Evolutionary conservation across 2,113 vertebrate genomes (phyloP), one percentile per base, ranked within the genome.

Genomic region (Chrysemys picta): DNA sequence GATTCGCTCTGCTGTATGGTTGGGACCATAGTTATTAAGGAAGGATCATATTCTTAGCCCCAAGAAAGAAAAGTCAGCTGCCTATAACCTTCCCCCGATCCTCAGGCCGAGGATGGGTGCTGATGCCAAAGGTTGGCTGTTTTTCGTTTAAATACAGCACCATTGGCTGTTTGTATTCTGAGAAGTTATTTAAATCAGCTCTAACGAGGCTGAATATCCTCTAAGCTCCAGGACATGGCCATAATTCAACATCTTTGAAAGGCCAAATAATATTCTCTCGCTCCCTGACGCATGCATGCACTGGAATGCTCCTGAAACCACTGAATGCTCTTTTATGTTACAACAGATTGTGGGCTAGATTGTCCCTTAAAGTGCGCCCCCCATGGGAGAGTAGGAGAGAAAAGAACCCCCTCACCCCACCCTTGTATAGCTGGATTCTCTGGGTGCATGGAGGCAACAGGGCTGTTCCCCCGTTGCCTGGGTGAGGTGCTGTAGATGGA

Each of bases 1-100:
- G 82, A 2, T 53, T 88, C 85, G 19, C 31, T 49, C 56, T 8
- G 6, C 2, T 53, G 89, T 89, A 72, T 57, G 89, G 3, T 76
- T 79, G 72, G 10, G 0, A 2, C 25, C 0, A 0, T 7, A 2
- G 5, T 84, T 95, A 21, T 53, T 31, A 35, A 91, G n/a, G 78
- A 29, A 21, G 80, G 59, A 22, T 17, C 38, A 2, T 65, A 85
- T 57, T 80, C 10, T 53, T 54, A 13, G 12, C 52, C 31, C 29
- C 69, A 6, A 13, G 52, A 84, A 86, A 85, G 31, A 24, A 21
- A 52, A 69, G 1, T 49, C 6, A 62, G 5, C 57, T 22, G 19
- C 31, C 25, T 22, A n/a, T 42, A 52, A 65, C 57, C 86, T n/a
- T 47, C 81, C 69, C 19, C 27, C 24, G 16, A 24, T 65, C n/a